phyloP scores from a whole-genome alignment of 2,113 vertebrate species.

The Seriola rivoliana region DNA sequence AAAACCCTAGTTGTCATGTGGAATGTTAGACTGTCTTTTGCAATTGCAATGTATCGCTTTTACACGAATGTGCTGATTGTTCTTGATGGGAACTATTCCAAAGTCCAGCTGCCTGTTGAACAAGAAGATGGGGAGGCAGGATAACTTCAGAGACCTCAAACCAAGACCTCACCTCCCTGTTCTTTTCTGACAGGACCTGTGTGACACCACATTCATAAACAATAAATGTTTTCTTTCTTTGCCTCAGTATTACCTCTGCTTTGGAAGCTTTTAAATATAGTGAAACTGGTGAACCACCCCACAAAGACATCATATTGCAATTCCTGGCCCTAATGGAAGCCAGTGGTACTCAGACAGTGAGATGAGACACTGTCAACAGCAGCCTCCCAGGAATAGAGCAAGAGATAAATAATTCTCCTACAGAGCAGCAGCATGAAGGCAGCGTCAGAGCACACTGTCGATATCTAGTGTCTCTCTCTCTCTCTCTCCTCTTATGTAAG shows the following conservation, averaged over 20 bases:
- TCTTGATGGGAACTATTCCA: constrained; percentile 64
- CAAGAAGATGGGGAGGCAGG: constrained; percentile 53
- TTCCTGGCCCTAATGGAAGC: constrained; percentile 72
- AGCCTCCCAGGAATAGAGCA: constrained; percentile 66
- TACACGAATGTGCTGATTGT: constrained; percentile 80
- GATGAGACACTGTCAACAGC: constrained; percentile 74
- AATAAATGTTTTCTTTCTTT: constrained; percentile 88
- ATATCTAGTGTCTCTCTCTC: constrained; percentile 43
- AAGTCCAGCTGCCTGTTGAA: constrained; percentile 69
- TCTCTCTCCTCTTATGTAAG: constrained; percentile 27
- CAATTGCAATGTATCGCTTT: constrained; percentile 82
- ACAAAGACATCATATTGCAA: constrained; percentile 64
- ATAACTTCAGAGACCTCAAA: constrained; percentile 79
- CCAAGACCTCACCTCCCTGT: constrained; percentile 78
- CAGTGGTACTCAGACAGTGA: constrained; percentile 67
- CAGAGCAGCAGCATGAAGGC: constrained; percentile 44
- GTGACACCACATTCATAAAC: constrained; percentile 81
- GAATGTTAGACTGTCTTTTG: constrained; percentile 84
- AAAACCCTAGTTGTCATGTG: constrained; percentile 78
- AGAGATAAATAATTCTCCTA: constrained; percentile 78
- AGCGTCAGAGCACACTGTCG: constrained; percentile 50
- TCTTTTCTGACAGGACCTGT: constrained; percentile 78
- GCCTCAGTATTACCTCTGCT: constrained; percentile 66
- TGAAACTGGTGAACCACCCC: constrained; percentile 38
- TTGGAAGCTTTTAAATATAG: constrained; percentile 56